phyloP scores from a whole-genome alignment of 2,113 vertebrate species.

The Peucedramus taeniatus region DNA sequence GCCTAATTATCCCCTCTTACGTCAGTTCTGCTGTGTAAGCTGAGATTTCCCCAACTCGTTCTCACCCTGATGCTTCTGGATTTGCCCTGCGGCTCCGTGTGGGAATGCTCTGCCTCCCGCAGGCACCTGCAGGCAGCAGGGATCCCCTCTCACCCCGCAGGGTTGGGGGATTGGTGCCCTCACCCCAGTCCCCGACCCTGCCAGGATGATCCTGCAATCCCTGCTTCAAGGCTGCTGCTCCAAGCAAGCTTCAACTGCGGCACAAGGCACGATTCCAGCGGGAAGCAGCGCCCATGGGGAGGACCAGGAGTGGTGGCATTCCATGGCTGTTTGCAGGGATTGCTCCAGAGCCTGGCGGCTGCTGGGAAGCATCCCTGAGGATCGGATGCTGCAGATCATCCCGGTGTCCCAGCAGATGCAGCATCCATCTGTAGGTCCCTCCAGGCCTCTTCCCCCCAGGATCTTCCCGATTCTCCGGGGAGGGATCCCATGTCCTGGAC shows the following conservation, averaged over 20 bases:
- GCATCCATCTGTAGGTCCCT: background rate
- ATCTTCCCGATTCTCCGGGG: background rate
- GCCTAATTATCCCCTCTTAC: background rate
- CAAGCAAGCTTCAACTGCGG: background rate
- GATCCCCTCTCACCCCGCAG: rapidly evolving
- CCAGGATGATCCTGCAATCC: background rate
- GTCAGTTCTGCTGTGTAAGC: constrained; percentile 17
- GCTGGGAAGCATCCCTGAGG: background rate
- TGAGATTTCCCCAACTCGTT: constrained; percentile 31
- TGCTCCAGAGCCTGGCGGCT: background rate
- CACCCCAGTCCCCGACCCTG: rapidly evolving
- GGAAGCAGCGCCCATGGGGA: background rate
- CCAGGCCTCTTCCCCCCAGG: background rate
- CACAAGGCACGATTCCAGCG: rapidly evolving
- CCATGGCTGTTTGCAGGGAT: rapidly evolving
- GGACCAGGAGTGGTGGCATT: rapidly evolving
- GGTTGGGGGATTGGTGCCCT: rapidly evolving
- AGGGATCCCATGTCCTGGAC: too few relatives aligned
- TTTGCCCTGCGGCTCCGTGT: background rate
- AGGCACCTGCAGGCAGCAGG: background rate
- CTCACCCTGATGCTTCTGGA: constrained; percentile 30
- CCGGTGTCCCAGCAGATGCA: background rate
- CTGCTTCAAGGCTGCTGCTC: background rate
- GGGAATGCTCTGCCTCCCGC: background rate
- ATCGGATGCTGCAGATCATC: background rate